Conservation (phyloP, 2,888 invertebrate genomes). For the Thera obeliscata region DNA sequence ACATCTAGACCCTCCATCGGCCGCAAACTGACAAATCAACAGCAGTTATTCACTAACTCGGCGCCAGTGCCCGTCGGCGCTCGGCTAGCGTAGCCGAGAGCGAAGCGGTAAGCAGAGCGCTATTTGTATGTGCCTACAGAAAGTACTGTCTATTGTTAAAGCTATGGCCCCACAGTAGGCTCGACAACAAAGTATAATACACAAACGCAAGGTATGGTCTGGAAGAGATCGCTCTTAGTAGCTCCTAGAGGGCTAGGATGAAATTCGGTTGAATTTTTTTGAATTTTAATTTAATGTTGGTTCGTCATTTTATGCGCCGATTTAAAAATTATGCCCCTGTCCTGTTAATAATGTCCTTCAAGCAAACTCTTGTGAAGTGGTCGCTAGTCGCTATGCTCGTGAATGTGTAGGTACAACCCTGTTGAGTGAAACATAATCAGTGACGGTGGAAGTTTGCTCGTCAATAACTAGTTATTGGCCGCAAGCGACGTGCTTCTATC, state of each 20-base stretch:
- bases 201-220: no score
- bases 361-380: neutral
- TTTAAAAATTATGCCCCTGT: no score
- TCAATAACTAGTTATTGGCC: slow-evolving; percentile 31
- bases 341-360: no score
- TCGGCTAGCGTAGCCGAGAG: neutral
- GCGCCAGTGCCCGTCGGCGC: slow-evolving; percentile 1
- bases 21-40: slow-evolving; percentile 31
- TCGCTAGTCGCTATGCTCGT: slow-evolving; percentile 8
- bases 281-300: no score
- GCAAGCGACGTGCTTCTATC: slow-evolving; percentile 20
- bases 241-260: no score
- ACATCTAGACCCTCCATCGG: slow-evolving; percentile 17
- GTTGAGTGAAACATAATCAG: slow-evolving; percentile 11
- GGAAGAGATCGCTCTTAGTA: no score
- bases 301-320: no score
- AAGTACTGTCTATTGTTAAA: no score
- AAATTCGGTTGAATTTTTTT: no score
- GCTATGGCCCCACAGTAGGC: no score
- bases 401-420: neutral
- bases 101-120: slow-evolving; percentile 10
- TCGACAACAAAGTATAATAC: no score
- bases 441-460: slow-evolving; percentile 26
- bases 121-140: no score
- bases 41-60: slow-evolving; percentile 19